phyloP scores from a whole-genome alignment of 2,797 vertebrate species.

The Sparus aurata region DNA sequence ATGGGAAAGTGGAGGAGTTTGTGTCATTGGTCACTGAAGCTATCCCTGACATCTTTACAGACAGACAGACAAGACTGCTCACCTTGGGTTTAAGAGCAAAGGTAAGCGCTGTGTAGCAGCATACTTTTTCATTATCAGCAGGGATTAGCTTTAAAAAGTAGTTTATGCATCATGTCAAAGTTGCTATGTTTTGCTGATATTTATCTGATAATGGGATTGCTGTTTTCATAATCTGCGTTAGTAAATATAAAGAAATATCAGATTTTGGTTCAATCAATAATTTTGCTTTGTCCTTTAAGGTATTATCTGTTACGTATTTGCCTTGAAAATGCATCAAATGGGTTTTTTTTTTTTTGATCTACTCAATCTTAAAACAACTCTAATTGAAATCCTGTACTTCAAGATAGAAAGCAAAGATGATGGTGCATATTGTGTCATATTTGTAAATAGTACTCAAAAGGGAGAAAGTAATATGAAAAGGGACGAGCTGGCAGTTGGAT shows the following conservation, averaged over 20 bases:
- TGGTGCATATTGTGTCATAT: background rate
- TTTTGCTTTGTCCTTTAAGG: too few relatives aligned
- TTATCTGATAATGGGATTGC: background rate
- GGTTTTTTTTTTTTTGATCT: background rate
- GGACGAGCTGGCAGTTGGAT: background rate
- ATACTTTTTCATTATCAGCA: background rate
- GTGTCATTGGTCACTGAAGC: constrained; percentile 72
- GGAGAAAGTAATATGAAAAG: background rate
- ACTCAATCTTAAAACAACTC: background rate
- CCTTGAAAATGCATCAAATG: too few relatives aligned
- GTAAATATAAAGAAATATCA: too few relatives aligned
- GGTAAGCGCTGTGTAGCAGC: constrained; percentile 31
- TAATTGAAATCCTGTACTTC: background rate
- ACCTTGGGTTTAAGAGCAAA: constrained; percentile 73
- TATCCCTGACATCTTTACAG: constrained; percentile 70
- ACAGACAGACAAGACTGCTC: constrained; percentile 65
- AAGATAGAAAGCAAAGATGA: background rate
- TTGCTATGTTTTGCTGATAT: background rate
- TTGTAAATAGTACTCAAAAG: background rate
- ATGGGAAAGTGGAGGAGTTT: constrained; percentile 77
- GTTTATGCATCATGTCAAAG: background rate
- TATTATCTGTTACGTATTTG: too few relatives aligned
- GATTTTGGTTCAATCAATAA: background rate
- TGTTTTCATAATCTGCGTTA: too few relatives aligned
- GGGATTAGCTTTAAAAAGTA: background rate